phyloP scores from a whole-genome alignment of 2,888 invertebrate genomes.

The Pollenia griseotomentosa region DNA sequence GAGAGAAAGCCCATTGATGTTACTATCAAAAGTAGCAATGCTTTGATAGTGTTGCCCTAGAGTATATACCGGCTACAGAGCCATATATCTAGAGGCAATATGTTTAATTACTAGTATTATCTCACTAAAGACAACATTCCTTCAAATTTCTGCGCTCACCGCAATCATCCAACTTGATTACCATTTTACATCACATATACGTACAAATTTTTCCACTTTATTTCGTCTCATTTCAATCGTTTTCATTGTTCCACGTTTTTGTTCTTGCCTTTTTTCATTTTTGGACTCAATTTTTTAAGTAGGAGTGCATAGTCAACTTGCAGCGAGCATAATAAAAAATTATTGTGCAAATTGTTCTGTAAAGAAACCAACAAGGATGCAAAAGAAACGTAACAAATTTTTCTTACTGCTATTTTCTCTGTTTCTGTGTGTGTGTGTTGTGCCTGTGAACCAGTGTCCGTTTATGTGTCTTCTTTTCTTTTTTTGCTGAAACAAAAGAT shows the following conservation, averaged over 20 bases:
- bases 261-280: conserved; percentile 5
- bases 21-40: no score
- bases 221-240: conserved; percentile 44
- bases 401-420: neutral
- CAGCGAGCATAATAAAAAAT: conserved; percentile 21
- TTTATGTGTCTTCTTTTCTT: neutral
- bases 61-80: no score
- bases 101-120: no score
- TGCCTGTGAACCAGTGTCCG: no score
- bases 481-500: conserved; percentile 48
- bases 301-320: conserved; percentile 17
- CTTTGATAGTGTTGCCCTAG: no score
- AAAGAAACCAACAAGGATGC: conserved; percentile 47
- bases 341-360: conserved; percentile 40
- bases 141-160: conserved; percentile 14
- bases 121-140: neutral
- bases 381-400: conserved; percentile 52
- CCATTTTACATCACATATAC: conserved; percentile 51
- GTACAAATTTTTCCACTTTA: conserved; percentile 34
- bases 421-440: neutral
- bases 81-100: no score
- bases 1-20: no score
- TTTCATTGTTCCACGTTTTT: conserved; percentile 17
- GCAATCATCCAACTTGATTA: conserved; percentile 54
- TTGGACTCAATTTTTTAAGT: neutral